Conservation (phyloP, 2,113 vertebrate species). For the Eclectus roratus region DNA sequence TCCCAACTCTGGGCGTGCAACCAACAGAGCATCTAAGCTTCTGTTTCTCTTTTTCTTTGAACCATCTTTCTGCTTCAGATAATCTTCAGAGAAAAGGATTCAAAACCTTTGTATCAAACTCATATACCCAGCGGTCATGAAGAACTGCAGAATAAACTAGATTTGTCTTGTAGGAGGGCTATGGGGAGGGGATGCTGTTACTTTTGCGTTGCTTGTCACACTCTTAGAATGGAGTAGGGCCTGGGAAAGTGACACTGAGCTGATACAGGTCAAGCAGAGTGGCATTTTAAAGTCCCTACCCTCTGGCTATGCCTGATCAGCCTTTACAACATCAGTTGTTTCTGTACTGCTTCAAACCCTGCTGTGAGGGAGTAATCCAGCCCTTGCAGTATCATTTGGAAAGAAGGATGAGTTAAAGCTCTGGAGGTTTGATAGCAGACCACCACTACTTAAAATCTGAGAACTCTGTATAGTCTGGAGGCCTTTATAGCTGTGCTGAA, state of each 20-base stretch:
- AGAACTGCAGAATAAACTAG: background rate
- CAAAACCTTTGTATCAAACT: background rate
- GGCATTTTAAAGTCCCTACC: background rate
- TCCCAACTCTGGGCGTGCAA: background rate
- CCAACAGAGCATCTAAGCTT: background rate
- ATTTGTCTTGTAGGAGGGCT: background rate
- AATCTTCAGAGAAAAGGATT: background rate
- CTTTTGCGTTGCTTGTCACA: rapidly evolving
- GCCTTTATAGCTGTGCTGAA: background rate
- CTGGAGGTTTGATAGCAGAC: background rate
- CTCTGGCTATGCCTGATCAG: background rate
- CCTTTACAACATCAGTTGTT: background rate
- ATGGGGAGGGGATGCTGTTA: background rate
- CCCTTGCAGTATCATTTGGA: background rate
- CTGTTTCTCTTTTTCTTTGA: background rate
- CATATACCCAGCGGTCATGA: background rate
- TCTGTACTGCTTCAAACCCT: background rate
- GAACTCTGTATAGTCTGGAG: background rate
- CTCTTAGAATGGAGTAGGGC: background rate
- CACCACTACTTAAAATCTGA: background rate
- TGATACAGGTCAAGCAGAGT: background rate
- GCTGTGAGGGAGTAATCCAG: background rate
- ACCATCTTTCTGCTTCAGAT: background rate
- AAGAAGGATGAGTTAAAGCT: background rate
- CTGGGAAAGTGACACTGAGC: background rate